phyloP scores from a whole-genome alignment of 2,113 vertebrate genomes.

The Gobio gobio region DNA sequence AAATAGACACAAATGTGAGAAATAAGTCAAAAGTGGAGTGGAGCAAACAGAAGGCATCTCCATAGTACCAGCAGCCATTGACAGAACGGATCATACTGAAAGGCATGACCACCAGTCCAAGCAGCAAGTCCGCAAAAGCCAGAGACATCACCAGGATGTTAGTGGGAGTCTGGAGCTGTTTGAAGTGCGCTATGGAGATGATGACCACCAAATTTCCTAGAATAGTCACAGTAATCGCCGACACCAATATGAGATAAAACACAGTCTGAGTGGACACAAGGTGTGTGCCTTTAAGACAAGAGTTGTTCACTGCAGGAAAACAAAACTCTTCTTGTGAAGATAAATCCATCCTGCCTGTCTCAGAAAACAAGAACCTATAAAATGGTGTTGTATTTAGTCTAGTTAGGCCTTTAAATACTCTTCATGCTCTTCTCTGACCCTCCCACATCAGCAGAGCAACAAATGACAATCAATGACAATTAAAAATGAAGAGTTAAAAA shows the following conservation, averaged over 20 bases:
- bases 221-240: constrained; percentile 54
- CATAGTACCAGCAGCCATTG: constrained; percentile 64
- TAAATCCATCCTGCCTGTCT: constrained; percentile 36
- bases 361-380: neutral
- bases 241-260: constrained; percentile 58
- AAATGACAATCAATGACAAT: neutral
- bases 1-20: constrained; percentile 60
- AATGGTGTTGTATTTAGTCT: neutral
- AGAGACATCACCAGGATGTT: constrained; percentile 65
- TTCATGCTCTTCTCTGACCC: neutral
- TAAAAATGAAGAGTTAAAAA: neutral
- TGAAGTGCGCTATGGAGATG: constrained; percentile 61
- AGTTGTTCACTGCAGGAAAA: constrained; percentile 66
- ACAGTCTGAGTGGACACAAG: constrained; percentile 50
- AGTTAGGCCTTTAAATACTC: neutral
- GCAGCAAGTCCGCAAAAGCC: constrained; percentile 60
- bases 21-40: constrained; percentile 62
- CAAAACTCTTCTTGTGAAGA: constrained; percentile 56
- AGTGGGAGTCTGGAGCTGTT: constrained; percentile 65
- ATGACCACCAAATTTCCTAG: constrained; percentile 65
- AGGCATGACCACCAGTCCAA: constrained; percentile 62
- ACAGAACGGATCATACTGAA: constrained; percentile 62
- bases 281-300: constrained; percentile 64
- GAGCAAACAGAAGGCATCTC: constrained; percentile 57
- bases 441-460: neutral